Evolutionary conservation across 2,888 invertebrate species (phyloP).

Genomic region (Parnassius apollo): DNA sequence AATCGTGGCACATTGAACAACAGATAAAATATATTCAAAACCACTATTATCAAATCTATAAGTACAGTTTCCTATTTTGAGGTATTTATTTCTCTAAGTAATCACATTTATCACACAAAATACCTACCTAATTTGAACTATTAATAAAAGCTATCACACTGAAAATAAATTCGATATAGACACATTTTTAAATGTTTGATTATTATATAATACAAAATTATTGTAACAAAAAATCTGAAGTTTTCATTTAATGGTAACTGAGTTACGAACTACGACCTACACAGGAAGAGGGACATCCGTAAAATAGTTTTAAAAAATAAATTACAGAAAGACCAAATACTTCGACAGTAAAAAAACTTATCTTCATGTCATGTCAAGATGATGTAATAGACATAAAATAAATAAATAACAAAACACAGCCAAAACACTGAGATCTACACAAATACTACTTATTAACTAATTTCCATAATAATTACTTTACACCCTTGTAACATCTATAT

Average conservation of each 20-base stretch:
- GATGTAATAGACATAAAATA: not conserved
- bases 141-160: slow-evolving; percentile 45
- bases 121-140: slow-evolving; percentile 28
- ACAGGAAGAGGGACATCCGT: not conserved
- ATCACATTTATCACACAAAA: slow-evolving; percentile 38
- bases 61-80: slow-evolving; percentile 48
- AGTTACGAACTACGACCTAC: not conserved
- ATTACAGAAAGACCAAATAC: not conserved
- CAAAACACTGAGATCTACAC: slow-evolving; percentile 61
- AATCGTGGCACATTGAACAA: slow-evolving; percentile 76
- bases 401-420: slow-evolving; percentile 61
- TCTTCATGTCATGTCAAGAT: not conserved
- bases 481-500: slow-evolving; percentile 11
- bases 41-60: slow-evolving; percentile 43
- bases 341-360: not conserved
- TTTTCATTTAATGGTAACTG: slow-evolving; percentile 1
- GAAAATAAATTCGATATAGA: slow-evolving; percentile 51
- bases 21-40: slow-evolving; percentile 63
- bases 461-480: slow-evolving; percentile 3
- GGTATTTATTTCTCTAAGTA: slow-evolving; percentile 51
- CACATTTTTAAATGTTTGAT: slow-evolving; percentile 30
- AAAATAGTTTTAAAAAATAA: not conserved
- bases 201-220: slow-evolving; percentile 23
- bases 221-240: slow-evolving; percentile 13
- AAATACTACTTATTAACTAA: slow-evolving; percentile 37